Conservation (phyloP, 2,797 vertebrate genomes). For the Natrix natrix region DNA sequence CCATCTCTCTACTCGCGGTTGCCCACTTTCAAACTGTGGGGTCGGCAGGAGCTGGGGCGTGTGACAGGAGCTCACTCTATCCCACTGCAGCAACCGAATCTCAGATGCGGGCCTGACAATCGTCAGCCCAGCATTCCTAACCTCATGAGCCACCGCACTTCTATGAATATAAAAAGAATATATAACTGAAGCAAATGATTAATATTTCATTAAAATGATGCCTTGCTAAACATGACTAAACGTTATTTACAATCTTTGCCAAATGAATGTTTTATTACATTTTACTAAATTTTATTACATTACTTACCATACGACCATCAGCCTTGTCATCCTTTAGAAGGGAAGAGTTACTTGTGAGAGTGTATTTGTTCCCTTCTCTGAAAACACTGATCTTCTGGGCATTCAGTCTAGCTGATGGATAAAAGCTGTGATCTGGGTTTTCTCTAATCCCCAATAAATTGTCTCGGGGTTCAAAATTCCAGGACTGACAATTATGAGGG, state of each 20-base stretch:
- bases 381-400: slow-evolving; percentile 90
- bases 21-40: not conserved
- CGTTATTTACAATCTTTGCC: not conserved
- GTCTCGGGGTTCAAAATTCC: slow-evolving; percentile 79
- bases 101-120: not conserved
- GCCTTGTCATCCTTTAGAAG: slow-evolving; percentile 63
- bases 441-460: slow-evolving; percentile 74
- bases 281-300: not conserved
- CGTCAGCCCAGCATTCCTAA: not conserved
- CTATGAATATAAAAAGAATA: not conserved
- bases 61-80: not conserved
- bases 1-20: not conserved
- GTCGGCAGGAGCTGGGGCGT: not conserved
- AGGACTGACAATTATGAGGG: slow-evolving; percentile 83
- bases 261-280: not conserved
- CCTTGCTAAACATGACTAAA: not conserved
- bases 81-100: not conserved
- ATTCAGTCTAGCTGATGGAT: slow-evolving; percentile 79
- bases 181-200: not conserved
- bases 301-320: slow-evolving; percentile 77
- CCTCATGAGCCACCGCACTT: not conserved
- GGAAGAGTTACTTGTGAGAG: slow-evolving; percentile 57
- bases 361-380: slow-evolving; percentile 75
- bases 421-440: slow-evolving; percentile 51
- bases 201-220: not conserved